Evolutionary conservation across 2,888 invertebrate genomes (phyloP), one percentile per base, ranked within the genome.

Genomic region (Oscheius sp.): DNA sequence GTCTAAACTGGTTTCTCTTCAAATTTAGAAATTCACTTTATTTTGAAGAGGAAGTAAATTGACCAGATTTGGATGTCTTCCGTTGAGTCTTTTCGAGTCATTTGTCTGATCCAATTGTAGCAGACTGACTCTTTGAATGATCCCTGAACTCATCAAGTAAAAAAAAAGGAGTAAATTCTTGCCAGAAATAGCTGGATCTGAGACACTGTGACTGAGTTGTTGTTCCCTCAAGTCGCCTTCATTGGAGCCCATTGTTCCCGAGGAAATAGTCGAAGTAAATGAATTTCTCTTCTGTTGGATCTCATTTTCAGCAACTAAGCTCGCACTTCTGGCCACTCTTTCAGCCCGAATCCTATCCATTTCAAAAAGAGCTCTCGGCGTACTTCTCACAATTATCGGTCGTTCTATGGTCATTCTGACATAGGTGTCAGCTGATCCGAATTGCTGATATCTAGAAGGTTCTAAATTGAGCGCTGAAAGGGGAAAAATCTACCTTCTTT

Each of bases 151-250:
- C 12, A 34, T 2, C 15, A 55, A 27, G 2, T 27, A 20, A 65
- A n/a, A 53, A 64, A 64, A 29, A 46, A 58, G 33, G 12, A 8
- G 12, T 12, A 5, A 50, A 23, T 1, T 17, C 15, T 34, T 3
- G 64, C 69, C 69, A 20, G 69, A 45, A 39, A 69, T 27, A n/a
- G 48, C 64, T 6, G 69, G 69, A 42, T 69, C 69, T 31, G 69
- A 53, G 8, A 65, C 39, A 42, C 69, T 69, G n/a, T 55, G 42
- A 29, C 23, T 33, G 39, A 69, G 27, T 5, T 53, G 68, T n/a
- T 46, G 46, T 46, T 61, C 61, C 25, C 68, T 58, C n/a, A 65
- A 20, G 12, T 68, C 64, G 3, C 64, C 69, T 1, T 69, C 69
- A 5, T 42, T 53, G 0, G 69, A 69, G 17, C 64, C 64, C 64